phyloP scores from a whole-genome alignment of 2,797 vertebrate genomes.

The Sphaeramia orbicularis region DNA sequence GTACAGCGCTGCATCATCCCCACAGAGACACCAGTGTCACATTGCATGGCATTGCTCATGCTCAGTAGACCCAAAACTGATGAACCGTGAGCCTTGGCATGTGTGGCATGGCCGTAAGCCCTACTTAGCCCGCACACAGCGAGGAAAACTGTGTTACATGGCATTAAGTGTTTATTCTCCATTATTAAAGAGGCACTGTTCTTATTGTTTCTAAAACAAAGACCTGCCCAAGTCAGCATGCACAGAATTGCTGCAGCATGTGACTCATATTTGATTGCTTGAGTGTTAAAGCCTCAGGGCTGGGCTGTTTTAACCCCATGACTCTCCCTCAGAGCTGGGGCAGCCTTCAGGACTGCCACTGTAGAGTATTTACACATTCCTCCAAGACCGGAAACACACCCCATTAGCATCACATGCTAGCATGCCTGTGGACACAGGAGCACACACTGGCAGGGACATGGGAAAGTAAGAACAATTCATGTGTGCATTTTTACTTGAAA shows the following conservation, averaged over 20 bases:
- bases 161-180: constrained; percentile 54
- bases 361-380: constrained; percentile 71
- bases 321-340: constrained; percentile 56
- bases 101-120: constrained; percentile 33
- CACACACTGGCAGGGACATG: constrained; percentile 29
- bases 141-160: constrained; percentile 25
- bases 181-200: constrained; percentile 49
- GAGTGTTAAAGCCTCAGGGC: constrained; percentile 55
- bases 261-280: constrained; percentile 72
- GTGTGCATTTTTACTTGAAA: constrained; percentile 28
- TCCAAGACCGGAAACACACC: constrained; percentile 61
- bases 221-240: constrained; percentile 34
- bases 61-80: constrained; percentile 46
- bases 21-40: constrained; percentile 61
- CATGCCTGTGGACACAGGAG: constrained; percentile 44
- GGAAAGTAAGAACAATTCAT: constrained; percentile 37
- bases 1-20: constrained; percentile 64
- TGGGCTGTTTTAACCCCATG: constrained; percentile 52
- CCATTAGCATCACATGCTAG: constrained; percentile 78
- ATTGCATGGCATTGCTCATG: constrained; percentile 33
- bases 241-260: constrained; percentile 52
- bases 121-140: constrained; percentile 19
- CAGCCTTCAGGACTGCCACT: constrained; percentile 62
- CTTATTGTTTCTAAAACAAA: constrained; percentile 58
- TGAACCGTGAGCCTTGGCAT: constrained; percentile 45